phyloP scores from a whole-genome alignment of 2,888 invertebrate genomes.

The Eudasyphora cyanicolor region DNA sequence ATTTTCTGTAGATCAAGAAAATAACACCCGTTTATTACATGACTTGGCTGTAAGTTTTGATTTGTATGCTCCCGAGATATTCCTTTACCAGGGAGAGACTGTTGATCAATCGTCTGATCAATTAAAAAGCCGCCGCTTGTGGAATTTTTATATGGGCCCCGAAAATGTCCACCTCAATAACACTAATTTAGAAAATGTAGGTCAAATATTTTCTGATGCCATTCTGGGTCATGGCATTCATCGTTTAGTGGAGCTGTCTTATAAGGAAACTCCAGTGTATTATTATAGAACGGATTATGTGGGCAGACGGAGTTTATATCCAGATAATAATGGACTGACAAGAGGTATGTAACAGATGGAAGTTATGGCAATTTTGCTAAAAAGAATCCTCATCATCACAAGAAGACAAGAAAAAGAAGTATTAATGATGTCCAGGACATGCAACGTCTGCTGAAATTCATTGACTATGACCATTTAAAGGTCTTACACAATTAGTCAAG shows the following conservation, averaged over 20 bases:
- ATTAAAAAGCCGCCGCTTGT: neutral
- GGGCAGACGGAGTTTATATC: constrained; percentile 81
- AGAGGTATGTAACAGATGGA: no score
- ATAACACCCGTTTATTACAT: constrained; percentile 69
- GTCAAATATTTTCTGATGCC: constrained; percentile 82
- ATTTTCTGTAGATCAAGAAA: constrained; percentile 67
- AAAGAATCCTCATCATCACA: no score
- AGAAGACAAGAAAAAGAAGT: no score
- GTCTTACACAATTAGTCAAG: no score
- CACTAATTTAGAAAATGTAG: constrained; percentile 67
- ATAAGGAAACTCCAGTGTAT: constrained; percentile 81
- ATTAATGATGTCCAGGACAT: no score
- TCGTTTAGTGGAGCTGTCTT: constrained; percentile 82
- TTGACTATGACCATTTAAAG: no score
- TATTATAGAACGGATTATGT: constrained; percentile 83
- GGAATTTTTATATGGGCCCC: neutral
- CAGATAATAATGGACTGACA: constrained; percentile 78
- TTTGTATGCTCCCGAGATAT: constrained; percentile 74
- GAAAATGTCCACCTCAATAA: neutral
- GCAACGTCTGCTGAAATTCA: no score
- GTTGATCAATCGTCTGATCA: neutral
- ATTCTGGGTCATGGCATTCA: constrained; percentile 82
- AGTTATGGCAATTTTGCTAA: no score
- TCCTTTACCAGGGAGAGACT: constrained; percentile 79
- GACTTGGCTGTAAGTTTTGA: constrained; percentile 72